Evolutionary conservation across 53 echinoderm and acorn worm species (phyloP).

Genomic region (Paracentrotus lividus): DNA sequence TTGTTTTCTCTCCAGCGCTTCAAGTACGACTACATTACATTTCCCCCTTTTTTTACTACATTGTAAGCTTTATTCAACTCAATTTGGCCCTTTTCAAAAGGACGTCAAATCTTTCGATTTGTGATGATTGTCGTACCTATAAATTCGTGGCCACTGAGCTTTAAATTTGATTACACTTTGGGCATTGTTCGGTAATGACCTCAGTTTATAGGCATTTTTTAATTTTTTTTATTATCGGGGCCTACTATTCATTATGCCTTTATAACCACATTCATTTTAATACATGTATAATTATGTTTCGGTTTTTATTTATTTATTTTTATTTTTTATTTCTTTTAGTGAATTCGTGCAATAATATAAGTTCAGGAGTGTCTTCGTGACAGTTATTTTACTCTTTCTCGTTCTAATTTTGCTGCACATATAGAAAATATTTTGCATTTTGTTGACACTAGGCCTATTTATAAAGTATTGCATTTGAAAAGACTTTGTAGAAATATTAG

Average conservation of each 20-base stretch:
- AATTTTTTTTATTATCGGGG: background rate
- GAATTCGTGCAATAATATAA: conserved; percentile 17
- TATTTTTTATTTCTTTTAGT: background rate
- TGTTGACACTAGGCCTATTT: background rate
- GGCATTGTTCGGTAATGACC: background rate
- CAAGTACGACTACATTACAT: no score
- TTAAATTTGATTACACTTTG: background rate
- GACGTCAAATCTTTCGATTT: no score
- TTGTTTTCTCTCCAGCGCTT: no score
- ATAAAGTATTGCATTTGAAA: background rate
- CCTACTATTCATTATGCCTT: no score
- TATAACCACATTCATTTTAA: conserved; percentile 1
- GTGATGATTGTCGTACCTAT: no score
- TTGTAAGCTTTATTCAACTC: no score
- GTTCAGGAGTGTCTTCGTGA: background rate
- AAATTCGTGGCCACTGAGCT: no score
- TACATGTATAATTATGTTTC: no score
- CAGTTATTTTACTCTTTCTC: background rate
- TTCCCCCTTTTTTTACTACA: no score
- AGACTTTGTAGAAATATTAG: background rate
- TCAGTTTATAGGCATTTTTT: background rate
- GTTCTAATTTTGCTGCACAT: conserved; percentile 5
- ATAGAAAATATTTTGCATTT: background rate
- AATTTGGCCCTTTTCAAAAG: no score
- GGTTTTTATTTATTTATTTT: no score